phyloP scores from a whole-genome alignment of 2,797 vertebrate genomes.

The Microhierax caerulescens region DNA sequence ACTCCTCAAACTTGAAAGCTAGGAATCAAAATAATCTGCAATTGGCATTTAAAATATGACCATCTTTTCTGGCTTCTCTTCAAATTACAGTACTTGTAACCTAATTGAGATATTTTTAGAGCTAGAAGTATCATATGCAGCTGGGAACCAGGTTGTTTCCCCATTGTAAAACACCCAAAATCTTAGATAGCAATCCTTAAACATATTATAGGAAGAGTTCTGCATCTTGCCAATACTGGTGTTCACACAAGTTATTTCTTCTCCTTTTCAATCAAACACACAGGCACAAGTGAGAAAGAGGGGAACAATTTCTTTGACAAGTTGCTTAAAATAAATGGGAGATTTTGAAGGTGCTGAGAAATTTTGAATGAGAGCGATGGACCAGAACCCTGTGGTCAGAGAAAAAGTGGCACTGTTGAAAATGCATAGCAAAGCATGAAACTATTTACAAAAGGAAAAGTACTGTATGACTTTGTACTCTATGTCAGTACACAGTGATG shows the following conservation, averaged over 20 bases:
- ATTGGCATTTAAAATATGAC: neutral
- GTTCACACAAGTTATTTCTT: conserved; percentile 8
- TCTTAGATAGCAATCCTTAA: neutral
- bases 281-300: conserved; percentile 10
- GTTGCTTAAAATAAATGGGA: conserved; percentile 19
- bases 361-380: neutral
- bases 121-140: neutral
- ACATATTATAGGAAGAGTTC: neutral
- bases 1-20: neutral
- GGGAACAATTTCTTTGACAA: neutral
- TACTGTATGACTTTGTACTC: neutral
- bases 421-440: neutral
- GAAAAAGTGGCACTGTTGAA: neutral
- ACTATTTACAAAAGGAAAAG: neutral
- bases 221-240: neutral
- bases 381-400: neutral
- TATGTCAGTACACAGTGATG: neutral
- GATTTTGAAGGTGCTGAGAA: neutral
- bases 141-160: neutral
- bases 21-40: neutral
- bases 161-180: neutral
- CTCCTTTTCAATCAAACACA: conserved; percentile 10
- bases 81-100: neutral
- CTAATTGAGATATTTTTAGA: neutral
- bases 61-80: neutral